Percentiles rank a stretch among this genome's conserved stretches.
Evolutionary conservation across 2,888 invertebrate genomes (phyloP).

Genomic region (Idaea aversata): DNA sequence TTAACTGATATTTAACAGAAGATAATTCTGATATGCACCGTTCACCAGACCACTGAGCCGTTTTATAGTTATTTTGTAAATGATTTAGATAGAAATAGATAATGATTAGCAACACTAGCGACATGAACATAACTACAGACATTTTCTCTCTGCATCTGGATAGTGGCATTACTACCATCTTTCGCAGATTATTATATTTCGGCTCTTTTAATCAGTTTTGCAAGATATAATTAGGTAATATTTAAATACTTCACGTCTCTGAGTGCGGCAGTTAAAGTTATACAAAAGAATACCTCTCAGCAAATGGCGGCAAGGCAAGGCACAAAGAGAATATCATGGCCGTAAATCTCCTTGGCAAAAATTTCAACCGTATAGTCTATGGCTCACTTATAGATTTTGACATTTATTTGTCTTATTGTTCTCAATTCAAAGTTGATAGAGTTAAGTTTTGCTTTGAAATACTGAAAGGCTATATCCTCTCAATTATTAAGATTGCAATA

Average conservation of each 20-base stretch:
- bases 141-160: conserved; percentile 5
- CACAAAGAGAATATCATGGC: too few relatives aligned
- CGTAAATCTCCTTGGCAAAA: too few relatives aligned
- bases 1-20: conserved; percentile 62
- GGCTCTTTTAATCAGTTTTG: neutral
- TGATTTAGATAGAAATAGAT: conserved; percentile 53
- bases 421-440: too few relatives aligned
- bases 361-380: too few relatives aligned
- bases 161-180: neutral
- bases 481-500: too few relatives aligned
- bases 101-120: conserved; percentile 35
- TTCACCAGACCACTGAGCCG: conserved; percentile 47
- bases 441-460: too few relatives aligned
- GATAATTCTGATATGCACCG: conserved; percentile 59
- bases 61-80: conserved; percentile 49
- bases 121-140: conserved; percentile 21
- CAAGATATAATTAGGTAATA: neutral
- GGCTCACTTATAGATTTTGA: too few relatives aligned
- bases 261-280: too few relatives aligned
- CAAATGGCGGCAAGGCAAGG: too few relatives aligned
- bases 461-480: too few relatives aligned
- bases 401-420: too few relatives aligned
- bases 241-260: neutral
- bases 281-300: too few relatives aligned
- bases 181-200: neutral